Conservation (phyloP, 2,888 invertebrate species). For the Ophonus ardosiacus region DNA sequence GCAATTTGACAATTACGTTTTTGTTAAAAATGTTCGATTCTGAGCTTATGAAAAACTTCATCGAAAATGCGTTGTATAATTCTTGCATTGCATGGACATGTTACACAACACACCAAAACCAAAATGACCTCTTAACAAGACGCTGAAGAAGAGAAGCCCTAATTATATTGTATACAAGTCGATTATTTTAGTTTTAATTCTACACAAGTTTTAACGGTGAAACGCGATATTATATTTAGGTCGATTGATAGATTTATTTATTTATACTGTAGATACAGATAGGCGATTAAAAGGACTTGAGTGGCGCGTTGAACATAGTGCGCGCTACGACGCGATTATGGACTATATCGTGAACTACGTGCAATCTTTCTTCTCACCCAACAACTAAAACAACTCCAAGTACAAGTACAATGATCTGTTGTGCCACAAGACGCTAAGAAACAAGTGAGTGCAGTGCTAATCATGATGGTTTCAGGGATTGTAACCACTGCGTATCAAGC, state of each 20-base stretch:
- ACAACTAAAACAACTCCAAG: not conserved
- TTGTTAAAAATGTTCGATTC: too few species aligned
- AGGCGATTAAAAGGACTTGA: slow-evolving; percentile 48
- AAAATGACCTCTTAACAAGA: slow-evolving; percentile 74
- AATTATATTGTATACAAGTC: slow-evolving; percentile 72
- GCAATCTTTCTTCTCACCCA: slow-evolving; percentile 48
- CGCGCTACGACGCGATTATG: slow-evolving; percentile 2
- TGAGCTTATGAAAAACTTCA: too few species aligned
- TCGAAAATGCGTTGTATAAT: too few species aligned
- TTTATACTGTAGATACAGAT: slow-evolving; percentile 75
- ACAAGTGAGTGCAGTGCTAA: not conserved
- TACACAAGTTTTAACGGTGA: slow-evolving; percentile 65
- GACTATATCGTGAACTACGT: slow-evolving; percentile 46
- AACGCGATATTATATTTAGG: slow-evolving; percentile 71
- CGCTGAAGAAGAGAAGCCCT: slow-evolving; percentile 69
- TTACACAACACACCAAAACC: slow-evolving; percentile 71
- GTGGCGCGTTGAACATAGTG: slow-evolving; percentile 12
- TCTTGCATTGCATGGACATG: not conserved
- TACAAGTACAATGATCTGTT: slow-evolving; percentile 33
- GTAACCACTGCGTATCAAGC: not conserved
- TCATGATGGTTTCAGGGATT: slow-evolving; percentile 37
- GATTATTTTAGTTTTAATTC: slow-evolving; percentile 71
- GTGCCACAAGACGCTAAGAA: slow-evolving; percentile 30
- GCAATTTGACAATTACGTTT: too few species aligned
- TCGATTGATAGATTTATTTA: slow-evolving; percentile 74